Conservation (phyloP, 2,797 vertebrate genomes). For the Phoxinus dragarum region DNA sequence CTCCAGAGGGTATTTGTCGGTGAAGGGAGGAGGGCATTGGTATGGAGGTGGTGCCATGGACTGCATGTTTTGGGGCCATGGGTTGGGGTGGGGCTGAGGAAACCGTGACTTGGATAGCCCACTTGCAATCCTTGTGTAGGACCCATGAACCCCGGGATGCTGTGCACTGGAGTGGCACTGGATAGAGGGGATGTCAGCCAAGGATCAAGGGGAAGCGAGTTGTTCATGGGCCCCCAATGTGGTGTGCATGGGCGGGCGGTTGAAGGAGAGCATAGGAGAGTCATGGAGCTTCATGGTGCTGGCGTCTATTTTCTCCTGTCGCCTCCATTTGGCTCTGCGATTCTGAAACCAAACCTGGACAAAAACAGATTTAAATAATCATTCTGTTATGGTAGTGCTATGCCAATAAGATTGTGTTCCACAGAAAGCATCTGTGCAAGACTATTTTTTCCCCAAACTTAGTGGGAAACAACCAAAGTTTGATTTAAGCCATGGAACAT, state of each 20-base stretch:
- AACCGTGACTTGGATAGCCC: conserved; percentile 81
- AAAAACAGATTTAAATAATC: conserved; percentile 3
- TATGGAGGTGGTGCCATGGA: conserved; percentile 85
- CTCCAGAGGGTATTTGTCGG: conserved; percentile 90
- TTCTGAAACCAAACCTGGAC: conserved; percentile 96
- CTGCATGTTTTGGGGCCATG: conserved; percentile 86
- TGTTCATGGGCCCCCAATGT: conserved; percentile 81
- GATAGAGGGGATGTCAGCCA: conserved; percentile 90
- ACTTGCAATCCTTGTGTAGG: conserved; percentile 85
- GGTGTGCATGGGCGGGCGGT: conserved; percentile 80
- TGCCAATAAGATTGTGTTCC: background rate
- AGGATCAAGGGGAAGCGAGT: conserved; percentile 87
- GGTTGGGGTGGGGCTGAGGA: conserved; percentile 81
- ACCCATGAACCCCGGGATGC: conserved; percentile 88
- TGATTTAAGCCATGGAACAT: background rate
- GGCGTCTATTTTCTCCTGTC: conserved; percentile 93
- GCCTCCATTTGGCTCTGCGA: conserved; percentile 91
- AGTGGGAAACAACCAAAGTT: background rate
- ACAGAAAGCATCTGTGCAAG: background rate
- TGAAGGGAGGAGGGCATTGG: conserved; percentile 83
- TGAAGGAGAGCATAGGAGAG: conserved; percentile 87
- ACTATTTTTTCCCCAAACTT: background rate
- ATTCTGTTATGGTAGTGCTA: background rate
- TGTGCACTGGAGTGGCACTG: conserved; percentile 84
- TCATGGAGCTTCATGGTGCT: conserved; percentile 89